Conservation (phyloP, 2,797 vertebrate species). For the Avahi laniger region DNA sequence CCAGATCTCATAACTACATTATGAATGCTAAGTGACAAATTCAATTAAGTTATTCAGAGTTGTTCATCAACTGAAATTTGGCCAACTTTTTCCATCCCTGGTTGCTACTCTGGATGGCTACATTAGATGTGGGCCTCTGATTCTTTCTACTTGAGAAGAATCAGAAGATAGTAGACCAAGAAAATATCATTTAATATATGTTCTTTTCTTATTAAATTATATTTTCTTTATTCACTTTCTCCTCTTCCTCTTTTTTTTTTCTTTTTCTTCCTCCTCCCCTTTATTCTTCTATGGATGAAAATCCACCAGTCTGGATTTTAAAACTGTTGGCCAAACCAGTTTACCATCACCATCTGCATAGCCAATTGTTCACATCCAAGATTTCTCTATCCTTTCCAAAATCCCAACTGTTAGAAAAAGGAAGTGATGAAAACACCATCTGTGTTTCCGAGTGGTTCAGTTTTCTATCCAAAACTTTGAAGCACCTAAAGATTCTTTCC, state of each 20-base stretch:
- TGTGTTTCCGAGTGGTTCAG: slow-evolving; percentile 42
- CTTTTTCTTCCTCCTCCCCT: not conserved
- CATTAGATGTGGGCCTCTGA: not conserved
- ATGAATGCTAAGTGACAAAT: not conserved
- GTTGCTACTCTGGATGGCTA: not conserved
- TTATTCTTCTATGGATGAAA: slow-evolving; percentile 5
- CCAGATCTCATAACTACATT: not conserved
- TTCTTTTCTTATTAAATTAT: not conserved
- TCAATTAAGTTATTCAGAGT: not conserved
- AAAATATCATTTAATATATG: not conserved
- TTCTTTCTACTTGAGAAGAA: not conserved
- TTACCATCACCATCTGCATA: slow-evolving; percentile 46
- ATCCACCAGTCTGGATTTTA: slow-evolving; percentile 19
- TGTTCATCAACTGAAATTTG: slow-evolving; percentile 18
- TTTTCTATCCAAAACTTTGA: slow-evolving; percentile 5
- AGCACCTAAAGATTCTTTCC: not conserved
- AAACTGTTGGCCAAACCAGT: slow-evolving; percentile 59
- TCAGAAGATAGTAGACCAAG: not conserved
- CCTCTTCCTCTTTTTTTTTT: not conserved
- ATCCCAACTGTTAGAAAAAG: slow-evolving; percentile 45
- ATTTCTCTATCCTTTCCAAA: slow-evolving; percentile 35
- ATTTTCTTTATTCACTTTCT: not conserved
- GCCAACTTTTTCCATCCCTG: not conserved
- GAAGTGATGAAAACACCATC: slow-evolving; percentile 62
- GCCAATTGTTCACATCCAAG: slow-evolving; percentile 49